Evolutionary conservation across 2,797 vertebrate species (phyloP), one percentile per base, ranked within the genome.

Genomic region (Hippoglossus hippoglossus): DNA sequence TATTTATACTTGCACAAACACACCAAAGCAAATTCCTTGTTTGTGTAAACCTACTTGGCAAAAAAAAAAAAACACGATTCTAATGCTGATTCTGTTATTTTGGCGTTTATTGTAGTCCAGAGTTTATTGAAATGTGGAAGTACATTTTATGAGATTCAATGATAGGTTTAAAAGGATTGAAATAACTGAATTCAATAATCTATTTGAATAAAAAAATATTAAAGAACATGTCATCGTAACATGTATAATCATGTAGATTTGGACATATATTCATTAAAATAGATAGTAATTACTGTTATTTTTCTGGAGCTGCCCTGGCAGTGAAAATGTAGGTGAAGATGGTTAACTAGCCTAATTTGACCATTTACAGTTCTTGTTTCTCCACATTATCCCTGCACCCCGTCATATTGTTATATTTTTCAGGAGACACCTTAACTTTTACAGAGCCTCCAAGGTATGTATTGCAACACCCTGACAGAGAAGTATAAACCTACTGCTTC

Each of bases 391-490:
- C 18, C 44, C 44, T 19, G 44, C 16, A 46, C 44, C 12, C 13
- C 11, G 39, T 41, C 3, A 41, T 12, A 13, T 6, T 2, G 3
- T 19, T 4, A 3, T 4, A 21, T 47, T 63, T 58, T 24, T 19
- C 16, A 19, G n/a, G n/a, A 59, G 6, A 18, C n/a, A 52, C 3
- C 16, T 53, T 3, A 49, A 41, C 22, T 16, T 31, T 15, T 5
- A 15, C 46, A 49, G 9, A 36, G 36, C 36, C 3, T 12, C 36
- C 12, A 39, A 13, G 55, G 16, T 19, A 22, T 3, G 19, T 1
- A 54, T 28, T 39, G 57, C 21, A 22, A 63, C 21, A 54, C 71
- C 28, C 52, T 34, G 22, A 34, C 22, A 71, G 50, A 69, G 55
- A 68, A 49, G 44, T 16, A 34, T 10, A 46, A 58, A 69, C 71